Percentiles rank a stretch among this genome's conserved stretches.
phyloP scores from a whole-genome alignment of 2,113 vertebrate species.

The Gymnogyps californianus region DNA sequence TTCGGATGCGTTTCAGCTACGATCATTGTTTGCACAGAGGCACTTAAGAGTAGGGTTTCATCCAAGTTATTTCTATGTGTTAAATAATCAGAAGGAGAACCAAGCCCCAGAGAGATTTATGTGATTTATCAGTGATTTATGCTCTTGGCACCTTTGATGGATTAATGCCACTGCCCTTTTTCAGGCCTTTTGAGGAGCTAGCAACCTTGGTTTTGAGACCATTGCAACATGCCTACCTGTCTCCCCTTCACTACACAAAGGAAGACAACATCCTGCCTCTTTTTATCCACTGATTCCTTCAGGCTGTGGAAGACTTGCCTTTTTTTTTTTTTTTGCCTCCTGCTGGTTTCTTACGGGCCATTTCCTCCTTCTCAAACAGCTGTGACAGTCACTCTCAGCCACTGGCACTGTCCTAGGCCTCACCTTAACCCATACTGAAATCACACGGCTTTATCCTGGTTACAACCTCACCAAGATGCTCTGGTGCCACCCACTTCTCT shows the following conservation, averaged over 20 bases:
- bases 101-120: neutral
- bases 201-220: neutral
- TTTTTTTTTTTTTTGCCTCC: neutral
- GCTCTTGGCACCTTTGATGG: neutral
- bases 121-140: neutral
- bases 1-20: neutral
- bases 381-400: neutral
- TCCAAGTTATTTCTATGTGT: neutral
- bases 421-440: neutral
- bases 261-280: neutral
- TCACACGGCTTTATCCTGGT: neutral
- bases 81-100: neutral
- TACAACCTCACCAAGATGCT: neutral
- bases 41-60: neutral
- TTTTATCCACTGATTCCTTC: neutral
- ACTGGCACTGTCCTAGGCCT: neutral
- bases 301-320: neutral
- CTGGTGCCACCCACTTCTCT: neutral
- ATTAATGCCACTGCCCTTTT: neutral
- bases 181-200: neutral
- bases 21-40: neutral
- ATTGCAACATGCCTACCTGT: neutral
- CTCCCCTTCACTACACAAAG: neutral
- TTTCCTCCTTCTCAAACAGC: neutral
- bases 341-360: neutral